Percentiles rank a stretch among this genome's conserved stretches.
These are phyloP conservation scores for Sceloporus undulatus DNA, from an alignment of 2,113 vertebrate species.

Conservation along the genomic window DNA sequence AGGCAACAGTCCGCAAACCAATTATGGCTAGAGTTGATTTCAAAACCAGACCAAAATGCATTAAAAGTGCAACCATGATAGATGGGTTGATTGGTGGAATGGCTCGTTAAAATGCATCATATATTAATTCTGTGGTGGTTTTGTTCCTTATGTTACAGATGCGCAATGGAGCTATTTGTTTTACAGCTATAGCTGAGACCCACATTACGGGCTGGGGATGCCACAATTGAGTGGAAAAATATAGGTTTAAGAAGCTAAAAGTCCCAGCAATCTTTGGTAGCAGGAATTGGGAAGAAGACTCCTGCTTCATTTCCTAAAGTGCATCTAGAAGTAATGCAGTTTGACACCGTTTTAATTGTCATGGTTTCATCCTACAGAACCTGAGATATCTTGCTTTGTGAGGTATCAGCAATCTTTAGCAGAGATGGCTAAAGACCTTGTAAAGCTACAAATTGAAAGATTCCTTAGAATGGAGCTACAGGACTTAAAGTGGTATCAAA, in stretches of 20 bases:
- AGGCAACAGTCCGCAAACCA: slow-evolving; percentile 21
- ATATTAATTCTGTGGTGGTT: background rate
- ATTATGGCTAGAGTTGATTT: slow-evolving; percentile 7
- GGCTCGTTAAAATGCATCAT: background rate
- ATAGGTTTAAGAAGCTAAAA: background rate
- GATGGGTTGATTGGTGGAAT: background rate
- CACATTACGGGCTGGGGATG: background rate
- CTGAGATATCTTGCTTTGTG: background rate
- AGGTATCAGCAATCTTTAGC: background rate
- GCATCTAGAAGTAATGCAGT: too few relatives aligned
- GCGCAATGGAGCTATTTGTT: background rate
- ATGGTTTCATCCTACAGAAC: too few relatives aligned
- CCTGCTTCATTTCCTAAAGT: too few relatives aligned
- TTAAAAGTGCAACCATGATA: background rate
- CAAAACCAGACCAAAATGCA: background rate
- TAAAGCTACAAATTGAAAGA: too few relatives aligned
- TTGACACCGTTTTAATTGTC: too few relatives aligned
- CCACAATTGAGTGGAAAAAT: background rate
- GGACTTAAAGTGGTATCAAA: too few relatives aligned
- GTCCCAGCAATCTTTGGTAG: background rate
- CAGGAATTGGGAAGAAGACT: background rate
- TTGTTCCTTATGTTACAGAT: background rate
- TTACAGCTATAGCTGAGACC: background rate
- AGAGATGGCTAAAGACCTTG: background rate
- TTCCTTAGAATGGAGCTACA: too few relatives aligned